Base-by-base conservation (phyloP, 1,140 invertebrate genomes). In the Tetramorium alpestre region DNA sequence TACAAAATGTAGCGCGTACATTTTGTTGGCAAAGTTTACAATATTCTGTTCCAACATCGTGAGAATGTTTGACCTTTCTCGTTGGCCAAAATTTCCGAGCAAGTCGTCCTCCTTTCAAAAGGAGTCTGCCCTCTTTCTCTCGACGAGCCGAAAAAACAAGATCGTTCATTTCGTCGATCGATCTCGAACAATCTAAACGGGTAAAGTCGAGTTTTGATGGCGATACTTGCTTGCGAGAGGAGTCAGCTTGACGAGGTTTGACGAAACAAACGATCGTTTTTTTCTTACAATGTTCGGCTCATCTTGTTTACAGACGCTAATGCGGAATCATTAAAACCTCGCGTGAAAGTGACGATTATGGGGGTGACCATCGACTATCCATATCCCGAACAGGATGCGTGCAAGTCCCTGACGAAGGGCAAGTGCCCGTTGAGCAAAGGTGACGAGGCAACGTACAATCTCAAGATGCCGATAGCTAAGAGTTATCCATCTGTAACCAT, bases 391-490 rank as follows among this genome's bases (percentile, higher is more conserved):
- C 51, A 88, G 49, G 28, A 94, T 51, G 94, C 91, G 8, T 95
- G 94, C 85, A 69, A 67, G 0, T 65, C 73, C 1, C 67, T 95
- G 1, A 76, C n/a, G 0, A 80, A 87, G 10, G 87, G 58, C 8
- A 49, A 92, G 28, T 95, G 94, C 67, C 94, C 94, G 0, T 70
- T 94, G 70, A 65, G 89, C 1, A 65, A 87, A 3, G 92, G 89
- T 0, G 90, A 94, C n/a, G 10, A 56, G 0, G 92, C 89, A 1
- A 94, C 92, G 5, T 94, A 94, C 56, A 2, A 22, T 2, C 41
- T 94, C 3, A 51, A 16, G 0, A 93, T 95, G 93, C 92, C 92
- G 0, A 70, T 95, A 56, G 51, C 86, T 2, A 41, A 77, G 11
- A 0, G 0, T 0, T 94, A 92, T 49, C 94, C 94, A 0, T 87